phyloP scores from a whole-genome alignment of 1,140 invertebrate genomes.

The Pseudachorutes palmiensis region DNA sequence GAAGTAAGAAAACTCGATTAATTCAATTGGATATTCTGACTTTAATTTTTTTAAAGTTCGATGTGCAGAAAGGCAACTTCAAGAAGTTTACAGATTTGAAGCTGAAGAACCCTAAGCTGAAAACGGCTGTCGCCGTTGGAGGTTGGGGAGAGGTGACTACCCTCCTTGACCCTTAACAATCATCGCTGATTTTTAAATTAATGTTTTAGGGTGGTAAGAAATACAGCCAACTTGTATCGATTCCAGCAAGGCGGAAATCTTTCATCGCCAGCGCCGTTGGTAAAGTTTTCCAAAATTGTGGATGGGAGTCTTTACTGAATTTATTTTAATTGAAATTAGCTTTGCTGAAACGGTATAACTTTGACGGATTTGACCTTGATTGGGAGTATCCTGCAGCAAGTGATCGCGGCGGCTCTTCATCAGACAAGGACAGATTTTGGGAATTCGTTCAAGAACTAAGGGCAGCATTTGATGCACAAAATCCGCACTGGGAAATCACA shows the following conservation, averaged over 20 bases:
- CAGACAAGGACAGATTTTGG: slow-evolving; percentile 42
- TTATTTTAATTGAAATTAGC: slow-evolving; percentile 21
- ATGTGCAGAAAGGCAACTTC: slow-evolving; percentile 67
- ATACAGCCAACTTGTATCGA: slow-evolving; percentile 42
- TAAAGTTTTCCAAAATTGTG: slow-evolving; percentile 16
- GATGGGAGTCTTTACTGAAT: not conserved
- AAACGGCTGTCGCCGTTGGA: slow-evolving; percentile 64
- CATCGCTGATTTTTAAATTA: not conserved
- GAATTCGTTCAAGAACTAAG: slow-evolving; percentile 42
- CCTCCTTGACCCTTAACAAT: not conserved
- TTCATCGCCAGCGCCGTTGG: slow-evolving; percentile 42
- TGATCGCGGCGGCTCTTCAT: slow-evolving; percentile 41
- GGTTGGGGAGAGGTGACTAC: slow-evolving; percentile 20
- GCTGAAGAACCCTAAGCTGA: slow-evolving; percentile 60
- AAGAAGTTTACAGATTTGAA: slow-evolving; percentile 69
- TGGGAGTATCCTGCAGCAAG: slow-evolving; percentile 41
- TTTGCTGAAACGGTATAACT: slow-evolving; percentile 34
- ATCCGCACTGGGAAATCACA: slow-evolving; percentile 42
- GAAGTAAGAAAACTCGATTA: slow-evolving; percentile 37
- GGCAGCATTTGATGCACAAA: slow-evolving; percentile 40
- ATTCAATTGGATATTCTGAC: not conserved
- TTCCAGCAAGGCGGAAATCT: slow-evolving; percentile 31
- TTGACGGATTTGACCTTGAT: slow-evolving; percentile 47
- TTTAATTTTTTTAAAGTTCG: slow-evolving; percentile 48
- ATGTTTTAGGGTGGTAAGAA: slow-evolving; percentile 35